phyloP scores from a whole-genome alignment of 2,888 invertebrate genomes.

The Podabrus alpinus region DNA sequence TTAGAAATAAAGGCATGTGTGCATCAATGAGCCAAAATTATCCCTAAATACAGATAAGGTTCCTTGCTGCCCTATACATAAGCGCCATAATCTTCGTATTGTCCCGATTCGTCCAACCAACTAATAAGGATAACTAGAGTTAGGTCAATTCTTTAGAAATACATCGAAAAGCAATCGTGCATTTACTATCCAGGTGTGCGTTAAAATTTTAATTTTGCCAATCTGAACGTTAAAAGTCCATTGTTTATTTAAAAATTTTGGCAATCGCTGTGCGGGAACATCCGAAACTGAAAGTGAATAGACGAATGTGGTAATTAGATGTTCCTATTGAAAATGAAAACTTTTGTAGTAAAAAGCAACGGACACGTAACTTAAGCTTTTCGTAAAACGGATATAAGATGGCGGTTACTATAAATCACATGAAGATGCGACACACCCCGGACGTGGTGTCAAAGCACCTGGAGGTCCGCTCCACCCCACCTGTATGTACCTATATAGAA shows the following conservation, averaged over 20 bases:
- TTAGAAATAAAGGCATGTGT: slow-evolving; percentile 39
- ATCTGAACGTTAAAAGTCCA: not conserved
- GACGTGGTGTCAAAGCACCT: slow-evolving; percentile 31
- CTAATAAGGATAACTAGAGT: slow-evolving; percentile 57
- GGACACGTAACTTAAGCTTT: not conserved
- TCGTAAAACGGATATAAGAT: slow-evolving; percentile 22
- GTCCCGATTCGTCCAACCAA: slow-evolving; percentile 49
- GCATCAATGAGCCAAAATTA: slow-evolving; percentile 45
- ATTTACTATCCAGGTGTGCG: slow-evolving; percentile 48
- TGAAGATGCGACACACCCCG: slow-evolving; percentile 32
- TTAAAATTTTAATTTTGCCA: slow-evolving; percentile 18
- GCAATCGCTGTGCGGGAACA: not conserved
- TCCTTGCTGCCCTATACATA: slow-evolving; percentile 36
- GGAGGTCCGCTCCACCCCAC: slow-evolving; percentile 26
- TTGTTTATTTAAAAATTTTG: not conserved
- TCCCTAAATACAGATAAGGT: slow-evolving; percentile 41
- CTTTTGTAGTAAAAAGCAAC: not conserved
- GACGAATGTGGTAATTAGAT: not conserved
- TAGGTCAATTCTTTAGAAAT: slow-evolving; percentile 56
- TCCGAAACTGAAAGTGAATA: not conserved
- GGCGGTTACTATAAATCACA: slow-evolving; percentile 26
- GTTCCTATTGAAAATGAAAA: not conserved
- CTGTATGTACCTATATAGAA: slow-evolving; percentile 17
- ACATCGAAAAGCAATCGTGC: slow-evolving; percentile 41
- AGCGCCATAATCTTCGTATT: slow-evolving; percentile 48